These are phyloP conservation scores for Latrodectus hesperus DNA, from an alignment of 2,888 invertebrate species.

Conservation along the genomic window DNA sequence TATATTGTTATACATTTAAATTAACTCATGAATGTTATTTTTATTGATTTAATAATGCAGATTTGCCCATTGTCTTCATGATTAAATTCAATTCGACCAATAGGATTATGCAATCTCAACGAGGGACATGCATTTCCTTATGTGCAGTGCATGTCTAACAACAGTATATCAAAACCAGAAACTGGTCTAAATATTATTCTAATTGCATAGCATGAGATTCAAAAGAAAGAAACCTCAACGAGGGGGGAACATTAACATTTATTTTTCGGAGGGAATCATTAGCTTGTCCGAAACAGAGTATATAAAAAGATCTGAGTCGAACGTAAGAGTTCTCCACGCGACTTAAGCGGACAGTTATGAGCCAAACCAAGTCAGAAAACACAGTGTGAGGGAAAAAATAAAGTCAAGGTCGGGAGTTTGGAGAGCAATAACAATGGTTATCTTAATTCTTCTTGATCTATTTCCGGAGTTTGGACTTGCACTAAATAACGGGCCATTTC, in stretches of 20 bases:
- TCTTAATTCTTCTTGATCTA: constrained; percentile 11
- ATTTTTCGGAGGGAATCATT: neutral
- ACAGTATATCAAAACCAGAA: too few species aligned
- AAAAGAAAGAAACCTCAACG: neutral
- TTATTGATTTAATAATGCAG: too few species aligned
- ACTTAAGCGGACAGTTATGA: neutral
- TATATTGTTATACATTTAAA: too few species aligned
- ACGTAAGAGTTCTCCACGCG: too few species aligned
- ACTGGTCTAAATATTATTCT: too few species aligned
- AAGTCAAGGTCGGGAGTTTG: constrained; percentile 30
- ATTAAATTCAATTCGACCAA: too few species aligned
- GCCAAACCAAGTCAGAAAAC: neutral
- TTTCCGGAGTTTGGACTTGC: constrained; percentile 31
- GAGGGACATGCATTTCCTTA: too few species aligned
- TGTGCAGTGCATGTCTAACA: too few species aligned
- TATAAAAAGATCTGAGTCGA: neutral
- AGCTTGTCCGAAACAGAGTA: neutral
- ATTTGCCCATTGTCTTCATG: too few species aligned
- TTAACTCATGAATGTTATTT: too few species aligned
- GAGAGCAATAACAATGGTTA: constrained; percentile 26
- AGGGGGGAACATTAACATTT: too few species aligned
- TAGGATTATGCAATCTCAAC: too few species aligned
- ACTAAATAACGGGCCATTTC: constrained; percentile 17
- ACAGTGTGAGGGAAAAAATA: neutral
- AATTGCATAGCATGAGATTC: neutral